phyloP scores from a whole-genome alignment of 1,140 invertebrate genomes.

The Drosophila varians region DNA sequence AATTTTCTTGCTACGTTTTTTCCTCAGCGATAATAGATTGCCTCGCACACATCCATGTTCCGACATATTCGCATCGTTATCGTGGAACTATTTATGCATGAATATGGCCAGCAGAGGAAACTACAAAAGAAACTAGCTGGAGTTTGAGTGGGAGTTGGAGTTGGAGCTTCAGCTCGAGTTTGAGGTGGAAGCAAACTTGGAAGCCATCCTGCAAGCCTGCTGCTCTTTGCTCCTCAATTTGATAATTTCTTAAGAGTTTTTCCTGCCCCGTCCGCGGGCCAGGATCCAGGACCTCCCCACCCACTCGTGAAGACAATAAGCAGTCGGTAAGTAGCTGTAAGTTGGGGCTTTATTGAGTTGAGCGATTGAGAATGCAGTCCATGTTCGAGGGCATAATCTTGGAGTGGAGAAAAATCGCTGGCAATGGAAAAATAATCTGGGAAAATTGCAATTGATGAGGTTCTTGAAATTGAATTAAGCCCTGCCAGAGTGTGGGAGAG shows the following conservation, averaged over 20 bases:
- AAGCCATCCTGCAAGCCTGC: background rate
- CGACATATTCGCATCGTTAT: conserved; percentile 68
- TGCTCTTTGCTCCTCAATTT: conserved; percentile 49
- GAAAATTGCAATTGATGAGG: conserved; percentile 5
- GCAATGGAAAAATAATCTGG: conserved; percentile 11
- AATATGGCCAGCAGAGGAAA: conserved; percentile 43
- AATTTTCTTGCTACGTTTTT: conserved; percentile 68
- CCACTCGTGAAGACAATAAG: conserved; percentile 13
- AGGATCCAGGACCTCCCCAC: background rate
- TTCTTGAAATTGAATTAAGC: conserved; percentile 38
- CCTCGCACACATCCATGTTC: conserved; percentile 27
- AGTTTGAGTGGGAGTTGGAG: conserved; percentile 9
- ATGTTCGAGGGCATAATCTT: conserved; percentile 2
- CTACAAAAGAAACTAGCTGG: conserved; percentile 49
- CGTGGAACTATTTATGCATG: conserved; percentile 76
- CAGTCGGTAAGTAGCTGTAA: conserved; percentile 55
- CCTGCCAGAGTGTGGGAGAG: background rate
- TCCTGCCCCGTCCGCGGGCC: background rate
- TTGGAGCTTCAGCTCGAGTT: too few species aligned
- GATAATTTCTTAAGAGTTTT: conserved; percentile 70
- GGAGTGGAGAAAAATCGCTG: conserved; percentile 6
- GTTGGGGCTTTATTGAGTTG: conserved; percentile 54
- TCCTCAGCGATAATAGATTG: conserved; percentile 74
- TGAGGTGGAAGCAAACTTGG: conserved; percentile 15
- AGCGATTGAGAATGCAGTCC: conserved; percentile 36